Conservation (phyloP, 2,113 vertebrate genomes). For the Cephalopholis sonnerati region DNA sequence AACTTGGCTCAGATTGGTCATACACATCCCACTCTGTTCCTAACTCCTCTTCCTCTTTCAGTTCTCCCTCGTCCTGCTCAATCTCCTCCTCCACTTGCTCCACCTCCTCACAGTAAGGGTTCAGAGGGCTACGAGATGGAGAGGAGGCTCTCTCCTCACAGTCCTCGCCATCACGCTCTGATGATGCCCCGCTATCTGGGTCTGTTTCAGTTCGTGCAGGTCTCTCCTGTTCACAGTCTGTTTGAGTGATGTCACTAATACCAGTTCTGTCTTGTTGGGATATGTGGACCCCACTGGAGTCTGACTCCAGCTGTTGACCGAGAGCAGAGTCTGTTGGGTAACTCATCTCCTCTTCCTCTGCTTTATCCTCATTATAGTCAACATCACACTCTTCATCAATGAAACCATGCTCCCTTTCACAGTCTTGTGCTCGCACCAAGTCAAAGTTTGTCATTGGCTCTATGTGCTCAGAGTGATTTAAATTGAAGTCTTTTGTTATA, state of each 20-base stretch:
- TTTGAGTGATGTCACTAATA: constrained; percentile 56
- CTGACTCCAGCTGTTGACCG: constrained; percentile 75
- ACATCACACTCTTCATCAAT: constrained; percentile 71
- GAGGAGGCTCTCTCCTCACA: constrained; percentile 50
- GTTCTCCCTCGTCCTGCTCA: not conserved
- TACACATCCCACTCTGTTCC: constrained; percentile 70
- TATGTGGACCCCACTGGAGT: constrained; percentile 79
- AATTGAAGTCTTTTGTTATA: constrained; percentile 20
- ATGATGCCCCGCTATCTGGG: constrained; percentile 77
- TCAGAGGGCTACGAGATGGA: constrained; percentile 53
- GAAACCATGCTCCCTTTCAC: constrained; percentile 75
- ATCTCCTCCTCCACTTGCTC: constrained; percentile 42
- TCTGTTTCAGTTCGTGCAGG: constrained; percentile 76
- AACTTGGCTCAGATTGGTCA: constrained; percentile 74
- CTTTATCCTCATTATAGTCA: constrained; percentile 47
- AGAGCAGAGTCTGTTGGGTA: constrained; percentile 74
- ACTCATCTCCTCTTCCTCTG: constrained; percentile 71
- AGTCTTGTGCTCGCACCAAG: constrained; percentile 67
- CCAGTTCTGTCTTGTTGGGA: constrained; percentile 74
- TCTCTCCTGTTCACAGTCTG: constrained; percentile 59
- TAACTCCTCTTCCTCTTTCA: constrained; percentile 59
- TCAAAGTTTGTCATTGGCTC: constrained; percentile 52
- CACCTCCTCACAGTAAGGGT: constrained; percentile 64
- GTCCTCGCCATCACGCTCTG: constrained; percentile 68
- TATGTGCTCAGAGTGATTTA: constrained; percentile 23